Base-by-base conservation (phyloP, 2,888 invertebrate genomes). In the Platycheirus rosarum region DNA sequence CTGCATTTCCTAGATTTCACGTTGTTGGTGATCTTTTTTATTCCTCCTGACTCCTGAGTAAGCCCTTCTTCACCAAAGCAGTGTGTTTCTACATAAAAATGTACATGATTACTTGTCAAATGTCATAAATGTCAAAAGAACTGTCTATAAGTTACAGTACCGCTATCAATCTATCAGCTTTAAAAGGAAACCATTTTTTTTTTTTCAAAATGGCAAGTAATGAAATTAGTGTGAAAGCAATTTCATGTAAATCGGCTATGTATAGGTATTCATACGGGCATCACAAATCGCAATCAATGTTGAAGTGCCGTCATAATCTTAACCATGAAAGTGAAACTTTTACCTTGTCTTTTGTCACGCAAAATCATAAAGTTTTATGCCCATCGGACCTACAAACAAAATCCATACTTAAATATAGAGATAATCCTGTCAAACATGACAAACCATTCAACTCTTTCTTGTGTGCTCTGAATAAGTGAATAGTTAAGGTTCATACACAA, bases 121-220 rank as follows among this genome's bases (percentile, higher is more conserved):
- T n/a, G n/a, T n/a, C n/a, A n/a, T n/a, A n/a, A n/a, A n/a, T n/a
- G n/a, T n/a, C n/a, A n/a, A n/a, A n/a, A n/a, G n/a, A n/a, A n/a
- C n/a, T n/a, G n/a, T n/a, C n/a, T n/a, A n/a, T n/a, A n/a, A n/a
- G n/a, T n/a, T n/a, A n/a, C n/a, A n/a, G n/a, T n/a, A n/a, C n/a
- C n/a, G n/a, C 18, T 55, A 23, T 55, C 37, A 55, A 40, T 55
- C 6, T 23, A 4, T 23, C 23, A 23, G n/a, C n/a, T n/a, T n/a
- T n/a, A n/a, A 2, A 23, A 4, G 23, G 3, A 23, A 4, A 23
- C 23, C 23, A 23, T 23, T 23, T 23, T 4, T 23, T 23, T 23
- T 23, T 23, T 23, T 23, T 23, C 23, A 23, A 23, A 23, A 4
- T 1, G 3, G n/a, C 9, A 35, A 11, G 3, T 11, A 3, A 11